Evolutionary conservation across 2,797 vertebrate genomes (phyloP), one percentile per base, ranked within the genome.

Genomic region (Acanthornis magna): DNA sequence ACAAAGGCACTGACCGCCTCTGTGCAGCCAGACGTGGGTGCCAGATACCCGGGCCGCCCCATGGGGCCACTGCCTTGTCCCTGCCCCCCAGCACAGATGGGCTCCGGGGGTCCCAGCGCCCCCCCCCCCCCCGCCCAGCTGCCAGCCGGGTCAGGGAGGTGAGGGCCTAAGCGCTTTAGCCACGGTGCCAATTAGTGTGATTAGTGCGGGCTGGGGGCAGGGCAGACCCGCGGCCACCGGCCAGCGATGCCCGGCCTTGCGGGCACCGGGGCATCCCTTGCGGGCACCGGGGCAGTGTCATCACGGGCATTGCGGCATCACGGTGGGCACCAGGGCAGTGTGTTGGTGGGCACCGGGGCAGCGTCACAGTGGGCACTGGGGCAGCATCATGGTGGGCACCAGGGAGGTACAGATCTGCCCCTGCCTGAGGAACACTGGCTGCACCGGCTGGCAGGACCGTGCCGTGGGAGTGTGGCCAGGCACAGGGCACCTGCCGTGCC

Each of bases 101-200:
- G 61, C 89, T 57, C 66, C 4, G 38, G 76, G 83, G 93, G 95
- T 94, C 92, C 73, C 22, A 2, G 55, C 47, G 29, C 89, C 80
- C 63, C 83, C 83, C 84, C 36, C 36, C 36, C 8, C 36, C 36
- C 85, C 25, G 8, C 55, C 93, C 95, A 94, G 95, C 93, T 94
- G 94, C 95, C 91, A 91, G 86, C 81, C 17, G 81, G 92, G 89
- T 77, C 94, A 83, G 58, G 76, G 91, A 94, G 85, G 92, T 88
- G 86, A 85, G 57, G 83, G 40, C 89, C 95, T 94, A 95, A 95
- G 93, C 93, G 93, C 95, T 94, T 96, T 95, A 95, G 89, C 92
- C 80, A 68, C 70, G 95, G 95, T 91, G 93, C 84, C 93, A 95
- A 95, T 95, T 96, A 95, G 92, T 5, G 13, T 6, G 93, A 94